Conservation (phyloP, 30 jellyfish, hydroid and myxozoan genomes). For the Hydractinia symbiolongicarpus region DNA sequence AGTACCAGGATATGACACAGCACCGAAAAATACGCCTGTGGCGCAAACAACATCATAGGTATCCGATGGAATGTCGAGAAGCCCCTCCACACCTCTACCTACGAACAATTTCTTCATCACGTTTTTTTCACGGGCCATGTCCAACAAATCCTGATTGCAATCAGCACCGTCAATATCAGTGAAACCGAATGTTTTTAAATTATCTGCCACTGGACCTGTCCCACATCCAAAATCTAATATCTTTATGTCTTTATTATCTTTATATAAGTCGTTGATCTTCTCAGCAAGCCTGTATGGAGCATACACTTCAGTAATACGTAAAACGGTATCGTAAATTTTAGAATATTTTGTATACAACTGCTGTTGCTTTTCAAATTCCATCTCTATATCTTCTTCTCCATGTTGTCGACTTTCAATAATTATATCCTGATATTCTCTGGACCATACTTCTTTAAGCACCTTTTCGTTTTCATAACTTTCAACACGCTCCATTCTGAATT, state of each 20-base stretch:
- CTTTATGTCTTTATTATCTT: neutral
- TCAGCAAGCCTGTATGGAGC: neutral
- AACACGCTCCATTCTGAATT: too few relatives aligned
- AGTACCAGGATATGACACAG: neutral
- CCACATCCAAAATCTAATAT: neutral
- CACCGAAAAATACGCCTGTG: neutral
- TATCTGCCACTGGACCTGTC: neutral
- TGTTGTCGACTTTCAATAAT: neutral
- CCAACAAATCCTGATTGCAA: neutral
- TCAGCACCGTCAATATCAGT: neutral
- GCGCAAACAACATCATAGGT: neutral
- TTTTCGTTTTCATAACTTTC: too few relatives aligned
- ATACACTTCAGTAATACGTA: neutral
- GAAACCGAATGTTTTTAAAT: neutral
- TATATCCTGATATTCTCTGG: too few relatives aligned
- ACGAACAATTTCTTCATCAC: neutral
- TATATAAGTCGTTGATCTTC: neutral
- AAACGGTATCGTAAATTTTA: neutral
- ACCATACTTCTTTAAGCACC: too few relatives aligned
- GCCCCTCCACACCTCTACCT: neutral
- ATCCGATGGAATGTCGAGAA: neutral
- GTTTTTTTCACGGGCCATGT: neutral
- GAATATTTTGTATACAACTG: neutral
- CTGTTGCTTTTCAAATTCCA: neutral
- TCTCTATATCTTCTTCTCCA: neutral